Evolutionary conservation across 2,113 vertebrate genomes (phyloP).

Genomic region (Holacanthus passer): DNA sequence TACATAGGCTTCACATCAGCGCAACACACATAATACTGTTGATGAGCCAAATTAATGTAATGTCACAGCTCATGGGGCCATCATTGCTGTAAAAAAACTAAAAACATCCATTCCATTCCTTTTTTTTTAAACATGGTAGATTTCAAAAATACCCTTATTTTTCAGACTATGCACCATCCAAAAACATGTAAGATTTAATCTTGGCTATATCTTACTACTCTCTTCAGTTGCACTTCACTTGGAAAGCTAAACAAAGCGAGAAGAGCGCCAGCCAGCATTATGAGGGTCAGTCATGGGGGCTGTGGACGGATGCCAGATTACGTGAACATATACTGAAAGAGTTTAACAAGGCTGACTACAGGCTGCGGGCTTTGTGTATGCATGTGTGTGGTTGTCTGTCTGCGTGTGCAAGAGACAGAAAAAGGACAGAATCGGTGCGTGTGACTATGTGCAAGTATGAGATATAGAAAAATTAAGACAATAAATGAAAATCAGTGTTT

Average conservation of each 20-base stretch:
- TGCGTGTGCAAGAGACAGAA: conserved; percentile 4
- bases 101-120: neutral
- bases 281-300: conserved; percentile 76
- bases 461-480: conserved; percentile 16
- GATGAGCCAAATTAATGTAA: conserved; percentile 52
- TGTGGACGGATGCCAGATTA: conserved; percentile 79
- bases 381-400: neutral
- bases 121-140: neutral
- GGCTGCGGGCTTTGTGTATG: conserved; percentile 70
- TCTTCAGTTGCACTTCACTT: conserved; percentile 71
- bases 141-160: conserved; percentile 63
- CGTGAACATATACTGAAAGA: conserved; percentile 81
- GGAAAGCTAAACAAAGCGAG: conserved; percentile 77
- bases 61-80: conserved; percentile 33
- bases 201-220: conserved; percentile 63
- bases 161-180: conserved; percentile 37
- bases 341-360: conserved; percentile 82
- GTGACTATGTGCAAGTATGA: conserved; percentile 1
- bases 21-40: conserved; percentile 45
- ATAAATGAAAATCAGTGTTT: conserved; percentile 51
- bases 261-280: conserved; percentile 76
- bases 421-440: neutral
- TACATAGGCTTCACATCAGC: conserved; percentile 51
- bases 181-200: conserved; percentile 69
- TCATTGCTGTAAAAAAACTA: conserved; percentile 21